Base-by-base conservation (phyloP, 2,888 invertebrate species). In the Euproctis similis region DNA sequence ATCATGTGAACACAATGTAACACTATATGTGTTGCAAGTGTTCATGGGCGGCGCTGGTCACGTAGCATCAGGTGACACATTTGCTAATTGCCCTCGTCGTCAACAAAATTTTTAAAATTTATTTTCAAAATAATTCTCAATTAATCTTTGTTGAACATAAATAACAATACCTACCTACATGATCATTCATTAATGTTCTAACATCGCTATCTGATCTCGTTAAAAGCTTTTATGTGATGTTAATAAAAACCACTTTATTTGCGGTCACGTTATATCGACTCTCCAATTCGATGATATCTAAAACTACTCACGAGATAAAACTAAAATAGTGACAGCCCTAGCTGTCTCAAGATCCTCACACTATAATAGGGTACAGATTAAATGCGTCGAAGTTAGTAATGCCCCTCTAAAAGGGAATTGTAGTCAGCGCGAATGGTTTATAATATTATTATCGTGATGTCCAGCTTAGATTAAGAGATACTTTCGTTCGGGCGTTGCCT, bases 361-460 rank as follows among this genome's bases (percentile, higher is more conserved):
- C 62, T 57, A 58, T 70, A 65, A 70, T 68, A 59, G 72, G 67
- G 66, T 54, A 58, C 61, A 65, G 71, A 75, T 75, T 75, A 73
- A 75, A 73, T 69, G 66, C 65, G 68, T 64, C 63, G 57, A 71
- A 73, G 68, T 69, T 66, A 55, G 53, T 70, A 67, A 70, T 69
- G 71, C 56, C 68, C 67, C 66, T 73, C 76, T 76, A 74, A 75
- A 76, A 78, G 76, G 70, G 69, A 74, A 76, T 71, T 68, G 73
- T 73, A 74, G 76, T 74, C 66, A 54, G 48, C 53, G 59, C 60
- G 62, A 56, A 70, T 67, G 72, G 74, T 73, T 70, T 75, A 75
- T 77, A 76, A 76, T 72, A 67, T 66, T 58, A 65, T 75, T 75
- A 78, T 66, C 66, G 54, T 58, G 63, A 67, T 69, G 75, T 72